Percentiles rank a stretch among this genome's conserved stretches.
Conservation (phyloP, 2,797 vertebrate genomes). For the Garrulus glandarius region DNA sequence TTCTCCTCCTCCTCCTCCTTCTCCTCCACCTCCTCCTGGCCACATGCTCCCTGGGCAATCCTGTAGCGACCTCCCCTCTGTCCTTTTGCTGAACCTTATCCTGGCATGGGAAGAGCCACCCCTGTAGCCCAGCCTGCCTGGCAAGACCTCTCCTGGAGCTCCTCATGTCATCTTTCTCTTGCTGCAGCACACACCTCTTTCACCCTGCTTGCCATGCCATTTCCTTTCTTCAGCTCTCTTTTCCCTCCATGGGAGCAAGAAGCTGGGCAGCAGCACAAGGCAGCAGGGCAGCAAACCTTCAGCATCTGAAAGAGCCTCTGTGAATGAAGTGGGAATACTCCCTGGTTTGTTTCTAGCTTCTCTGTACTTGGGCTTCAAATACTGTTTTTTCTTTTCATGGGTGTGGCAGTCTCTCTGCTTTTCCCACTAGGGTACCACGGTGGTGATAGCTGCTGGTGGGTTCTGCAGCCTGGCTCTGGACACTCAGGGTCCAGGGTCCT, state of each 20-base stretch:
- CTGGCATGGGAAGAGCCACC: background rate
- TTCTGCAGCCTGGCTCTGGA: background rate
- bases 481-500: background rate
- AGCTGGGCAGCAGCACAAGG: background rate
- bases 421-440: accelerated
- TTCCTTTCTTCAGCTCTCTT: background rate
- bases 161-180: accelerated
- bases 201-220: accelerated
- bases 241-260: background rate
- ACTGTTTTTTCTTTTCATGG: background rate
- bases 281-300: background rate
- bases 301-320: background rate
- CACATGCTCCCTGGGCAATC: background rate
- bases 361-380: background rate
- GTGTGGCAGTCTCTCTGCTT: background rate
- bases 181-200: accelerated
- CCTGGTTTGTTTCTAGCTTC: background rate
- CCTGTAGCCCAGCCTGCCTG: background rate
- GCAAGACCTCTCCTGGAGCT: background rate
- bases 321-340: background rate
- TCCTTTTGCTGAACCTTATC: background rate
- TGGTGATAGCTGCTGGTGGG: background rate
- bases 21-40: background rate
- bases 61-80: background rate
- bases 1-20: background rate